A percentile compares a stretch with the other conserved stretches of the same genome.
phyloP scores from a whole-genome alignment of 2,113 vertebrate species.

The Otis tarda region DNA sequence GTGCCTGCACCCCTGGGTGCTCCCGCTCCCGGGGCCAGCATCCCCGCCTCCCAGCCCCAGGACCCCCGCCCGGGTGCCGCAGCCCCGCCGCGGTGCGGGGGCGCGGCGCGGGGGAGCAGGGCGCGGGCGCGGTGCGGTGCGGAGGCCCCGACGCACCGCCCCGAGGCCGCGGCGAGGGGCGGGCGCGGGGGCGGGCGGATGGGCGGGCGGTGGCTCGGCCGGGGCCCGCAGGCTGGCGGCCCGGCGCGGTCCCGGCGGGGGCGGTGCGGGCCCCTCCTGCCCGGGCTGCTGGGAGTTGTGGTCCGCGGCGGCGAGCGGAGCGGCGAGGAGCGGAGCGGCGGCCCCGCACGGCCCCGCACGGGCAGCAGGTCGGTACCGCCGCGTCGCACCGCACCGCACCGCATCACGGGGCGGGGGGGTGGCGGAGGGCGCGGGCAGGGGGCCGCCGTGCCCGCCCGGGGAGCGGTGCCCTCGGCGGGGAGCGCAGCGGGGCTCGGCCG shows the following conservation, averaged over 20 bases:
- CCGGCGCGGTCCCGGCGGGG: too few species aligned
- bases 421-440: too few species aligned
- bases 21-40: background rate
- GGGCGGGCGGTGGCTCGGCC: too few species aligned
- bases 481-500: background rate
- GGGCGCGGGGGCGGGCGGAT: background rate
- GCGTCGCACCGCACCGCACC: background rate
- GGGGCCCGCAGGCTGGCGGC: too few species aligned
- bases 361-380: background rate
- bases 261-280: background rate
- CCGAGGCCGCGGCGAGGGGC: background rate
- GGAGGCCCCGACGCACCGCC: background rate
- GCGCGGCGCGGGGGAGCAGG: background rate
- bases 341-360: background rate
- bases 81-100: background rate
- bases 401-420: background rate
- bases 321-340: background rate
- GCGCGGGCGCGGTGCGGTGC: background rate
- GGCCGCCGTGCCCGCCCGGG: too few species aligned
- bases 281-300: conserved; percentile 34
- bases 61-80: too few species aligned
- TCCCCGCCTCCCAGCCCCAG: too few species aligned
- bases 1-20: background rate
- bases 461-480: background rate
- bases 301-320: background rate